Percentiles rank a stretch among this genome's conserved stretches.
Evolutionary conservation across 1,140 invertebrate genomes (phyloP).

Genomic region (Bemisia tabaci): DNA sequence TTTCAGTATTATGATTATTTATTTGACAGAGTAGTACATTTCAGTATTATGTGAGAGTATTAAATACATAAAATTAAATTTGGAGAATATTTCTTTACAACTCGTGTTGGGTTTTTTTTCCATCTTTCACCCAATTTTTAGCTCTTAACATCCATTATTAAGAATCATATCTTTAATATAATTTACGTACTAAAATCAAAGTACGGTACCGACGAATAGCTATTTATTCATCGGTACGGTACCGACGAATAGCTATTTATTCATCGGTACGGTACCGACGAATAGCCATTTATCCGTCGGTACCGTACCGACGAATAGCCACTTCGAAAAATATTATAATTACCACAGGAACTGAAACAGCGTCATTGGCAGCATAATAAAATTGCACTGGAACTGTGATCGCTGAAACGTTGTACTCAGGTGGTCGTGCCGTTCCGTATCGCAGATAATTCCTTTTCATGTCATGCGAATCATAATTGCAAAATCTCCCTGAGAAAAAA

Average conservation of each 20-base stretch:
- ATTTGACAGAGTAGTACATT: no score
- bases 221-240: neutral
- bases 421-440: constrained; percentile 36
- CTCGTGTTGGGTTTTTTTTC: no score
- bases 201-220: neutral
- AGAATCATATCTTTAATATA: neutral
- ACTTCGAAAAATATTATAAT: neutral
- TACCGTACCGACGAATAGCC: neutral
- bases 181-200: neutral
- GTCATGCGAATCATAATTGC: neutral
- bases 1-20: no score
- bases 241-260: no score
- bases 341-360: constrained; percentile 33
- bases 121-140: no score
- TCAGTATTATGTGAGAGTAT: no score
- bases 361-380: constrained; percentile 46
- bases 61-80: no score
- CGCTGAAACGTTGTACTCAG: constrained; percentile 38
- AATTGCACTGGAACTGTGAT: constrained; percentile 41
- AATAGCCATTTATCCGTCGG: neutral
- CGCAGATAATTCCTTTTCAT: constrained; percentile 25
- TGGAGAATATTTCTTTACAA: no score
- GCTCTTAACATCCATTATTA: neutral
- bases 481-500: neutral
- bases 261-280: neutral